Evolutionary conservation across 2,888 invertebrate species (phyloP), one percentile per base, ranked within the genome.

Genomic region (Diadromus collaris): DNA sequence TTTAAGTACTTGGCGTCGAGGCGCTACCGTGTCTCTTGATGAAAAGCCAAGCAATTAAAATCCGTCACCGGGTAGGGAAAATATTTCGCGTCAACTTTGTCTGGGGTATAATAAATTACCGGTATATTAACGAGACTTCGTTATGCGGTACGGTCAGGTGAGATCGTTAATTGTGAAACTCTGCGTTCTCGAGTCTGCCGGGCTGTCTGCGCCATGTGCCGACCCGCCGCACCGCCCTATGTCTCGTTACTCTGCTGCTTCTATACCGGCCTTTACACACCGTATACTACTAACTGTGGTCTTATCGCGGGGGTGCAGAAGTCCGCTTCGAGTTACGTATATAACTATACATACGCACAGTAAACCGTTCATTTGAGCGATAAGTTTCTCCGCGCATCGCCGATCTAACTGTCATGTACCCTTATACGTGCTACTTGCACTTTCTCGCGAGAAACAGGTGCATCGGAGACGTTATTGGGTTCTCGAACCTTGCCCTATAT

Each of bases 131-230:
- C 56, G 56, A 56, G 76, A 73, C 64, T 76, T 73, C 60, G 79
- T 79, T 76, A 69, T 73, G 63, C 19, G 41, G 61, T 34, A 69
- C 64, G 68, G 76, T 72, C 78, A 79, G 81, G 79, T 81, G 75
- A 75, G 72, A 79, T 79, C 78, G 76, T 82, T 82, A 82, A 81
- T 82, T 82, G 79, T 73, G 60, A 76, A 79, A 79, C 73, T 75
- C 77, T 32, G 54, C 54, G 75, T 76, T 58, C 58, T 61, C 32
- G 9, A n/a, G 48, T 64, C n/a, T 65, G 24, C 32, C 46, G 38
- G 60, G 60, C 69, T 69, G 76, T 76, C 73, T 76, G 72, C 58
- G 34, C 51, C 76, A 76, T 76, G 72, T 73, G 79, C 61, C 73
- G 69, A 79, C 79, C 70, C 58, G 34, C 38, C 64, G 24, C 24